These are phyloP conservation scores for Molossus molossus DNA, from an alignment of 2,797 vertebrate species.

Conservation along the genomic window DNA sequence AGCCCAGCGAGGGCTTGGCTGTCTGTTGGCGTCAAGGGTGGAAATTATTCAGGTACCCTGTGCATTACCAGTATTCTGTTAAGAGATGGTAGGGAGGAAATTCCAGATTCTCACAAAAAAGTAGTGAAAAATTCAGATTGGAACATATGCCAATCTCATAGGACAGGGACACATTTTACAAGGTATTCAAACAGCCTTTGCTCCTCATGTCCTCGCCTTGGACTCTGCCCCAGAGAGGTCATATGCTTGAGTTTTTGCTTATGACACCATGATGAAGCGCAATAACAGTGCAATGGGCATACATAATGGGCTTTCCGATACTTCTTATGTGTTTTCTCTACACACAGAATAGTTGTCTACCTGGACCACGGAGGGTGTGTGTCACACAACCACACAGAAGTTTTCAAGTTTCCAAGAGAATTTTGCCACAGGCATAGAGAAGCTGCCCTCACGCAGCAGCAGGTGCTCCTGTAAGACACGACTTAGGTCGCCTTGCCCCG, in stretches of 20 bases:
- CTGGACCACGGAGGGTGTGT: background rate
- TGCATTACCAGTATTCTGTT: background rate
- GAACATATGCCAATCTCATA: background rate
- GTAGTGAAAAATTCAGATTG: background rate
- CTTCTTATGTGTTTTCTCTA: background rate
- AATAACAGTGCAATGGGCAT: background rate
- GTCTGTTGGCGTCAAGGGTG: background rate
- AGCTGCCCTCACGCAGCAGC: background rate
- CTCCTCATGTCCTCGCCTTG: background rate
- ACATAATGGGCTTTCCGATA: background rate
- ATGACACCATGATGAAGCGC: background rate
- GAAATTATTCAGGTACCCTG: background rate
- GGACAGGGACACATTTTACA: background rate
- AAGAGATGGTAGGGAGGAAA: background rate
- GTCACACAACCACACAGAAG: background rate
- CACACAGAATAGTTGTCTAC: background rate
- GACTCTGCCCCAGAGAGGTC: background rate
- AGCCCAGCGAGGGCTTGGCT: background rate
- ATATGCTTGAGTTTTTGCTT: background rate
- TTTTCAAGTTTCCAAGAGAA: slow-evolving; percentile 18
- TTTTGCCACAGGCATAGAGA: background rate
- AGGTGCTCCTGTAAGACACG: background rate
- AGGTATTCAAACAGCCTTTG: background rate
- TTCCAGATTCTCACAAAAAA: background rate
- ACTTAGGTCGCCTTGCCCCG: background rate